Base-by-base conservation (phyloP, 1,140 invertebrate species). In the Drosophila nasuta region DNA sequence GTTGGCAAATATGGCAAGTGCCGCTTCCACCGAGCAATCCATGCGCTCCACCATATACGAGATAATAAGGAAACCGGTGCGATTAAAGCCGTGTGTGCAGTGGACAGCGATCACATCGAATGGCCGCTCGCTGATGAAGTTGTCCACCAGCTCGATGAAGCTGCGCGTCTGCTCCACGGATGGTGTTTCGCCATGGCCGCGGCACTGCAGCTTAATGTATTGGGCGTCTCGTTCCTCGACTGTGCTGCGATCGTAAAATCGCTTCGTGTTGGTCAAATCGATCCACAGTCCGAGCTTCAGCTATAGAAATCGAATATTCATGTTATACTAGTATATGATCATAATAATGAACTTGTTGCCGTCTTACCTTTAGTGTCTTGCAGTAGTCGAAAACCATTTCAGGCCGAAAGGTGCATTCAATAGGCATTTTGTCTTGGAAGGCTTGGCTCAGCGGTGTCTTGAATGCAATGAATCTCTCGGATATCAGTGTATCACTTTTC, bases 41-140 rank as follows among this genome's bases (percentile, higher is more conserved):
- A 96, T 93, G 66, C 95, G 94, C 93, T 98, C 95, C 5, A 99
- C 96, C 82, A 99, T 94, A 93, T 97, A 99, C 1, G 97, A 96
- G 54, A 96, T 95, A 56, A 99, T 97, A 0, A 99, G 93, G 92
- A 99, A 99, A 1, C 97, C 99, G 25, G 98, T 99, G 81, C 99
- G 94, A 93, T 99, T 99, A 91, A 99, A 99, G 0, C 99, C 99
- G 94, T 99, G 99, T 1, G 99, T 99, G 91, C 99, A 99, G 92
- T 99, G 99, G 33, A 99, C 96, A 51, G 96, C 97, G 75, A 98
- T 96, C 13, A 96, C 93, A 81, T 97, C 95, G 67, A 97, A 92
- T 3, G 97, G 97, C 92, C 96, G 93, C 79, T 97, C 94, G n/a
- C 93, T 93, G 28, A 98, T 95, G 81, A 98, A 98, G 54, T 95